Percentiles rank a stretch among this genome's conserved stretches.
Evolutionary conservation across 2,113 vertebrate species (phyloP).

Genomic region (Pituophis catenifer): DNA sequence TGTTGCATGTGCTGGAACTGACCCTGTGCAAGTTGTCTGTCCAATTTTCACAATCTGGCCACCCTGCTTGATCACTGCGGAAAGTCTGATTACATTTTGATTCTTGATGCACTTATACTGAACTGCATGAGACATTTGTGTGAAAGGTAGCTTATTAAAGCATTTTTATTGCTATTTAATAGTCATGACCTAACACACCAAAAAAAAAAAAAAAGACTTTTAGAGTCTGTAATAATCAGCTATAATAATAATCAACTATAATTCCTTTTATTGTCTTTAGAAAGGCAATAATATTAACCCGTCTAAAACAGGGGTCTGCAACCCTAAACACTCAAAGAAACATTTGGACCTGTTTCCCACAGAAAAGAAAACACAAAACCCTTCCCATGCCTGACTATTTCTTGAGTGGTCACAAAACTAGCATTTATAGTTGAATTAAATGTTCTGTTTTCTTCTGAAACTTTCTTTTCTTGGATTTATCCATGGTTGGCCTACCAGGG

Average conservation of each 20-base stretch:
- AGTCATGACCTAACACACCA: not conserved
- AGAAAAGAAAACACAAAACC: too few species aligned
- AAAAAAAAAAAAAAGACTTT: not conserved
- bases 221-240: not conserved
- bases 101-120: not conserved
- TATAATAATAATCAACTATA: not conserved
- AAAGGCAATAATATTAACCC: not conserved
- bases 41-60: slow-evolving; percentile 9
- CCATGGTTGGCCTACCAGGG: too few species aligned
- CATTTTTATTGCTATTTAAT: not conserved
- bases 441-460: too few species aligned
- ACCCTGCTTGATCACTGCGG: slow-evolving; percentile 25
- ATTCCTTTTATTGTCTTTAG: not conserved
- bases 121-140: not conserved
- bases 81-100: slow-evolving; percentile 23
- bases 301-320: too few species aligned
- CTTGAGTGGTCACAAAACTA: too few species aligned
- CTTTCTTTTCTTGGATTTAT: too few species aligned
- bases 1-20: slow-evolving; percentile 7
- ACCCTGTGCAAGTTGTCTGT: slow-evolving; percentile 36
- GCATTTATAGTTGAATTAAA: too few species aligned
- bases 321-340: too few species aligned
- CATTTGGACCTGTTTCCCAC: too few species aligned
- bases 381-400: too few species aligned
- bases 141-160: not conserved